Percentiles rank a stretch among this genome's conserved stretches.
Evolutionary conservation across 2,888 invertebrate genomes (phyloP).

Genomic region (Eulithis testata): DNA sequence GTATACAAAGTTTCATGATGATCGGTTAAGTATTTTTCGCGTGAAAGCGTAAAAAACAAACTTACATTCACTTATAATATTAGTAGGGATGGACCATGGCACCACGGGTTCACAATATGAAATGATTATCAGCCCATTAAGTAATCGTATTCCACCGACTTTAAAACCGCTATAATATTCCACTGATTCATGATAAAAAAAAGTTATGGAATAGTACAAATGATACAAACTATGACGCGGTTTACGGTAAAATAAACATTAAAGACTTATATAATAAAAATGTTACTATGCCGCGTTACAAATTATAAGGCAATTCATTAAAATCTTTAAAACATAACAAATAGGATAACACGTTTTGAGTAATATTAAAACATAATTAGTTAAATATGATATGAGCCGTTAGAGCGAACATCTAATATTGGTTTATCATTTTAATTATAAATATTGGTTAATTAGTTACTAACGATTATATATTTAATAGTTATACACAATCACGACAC

Average conservation of each 20-base stretch:
- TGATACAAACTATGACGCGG: conserved; percentile 19
- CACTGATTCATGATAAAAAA: conserved; percentile 23
- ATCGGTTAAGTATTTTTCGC: no score
- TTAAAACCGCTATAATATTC: conserved; percentile 24
- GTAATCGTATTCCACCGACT: conserved; percentile 24
- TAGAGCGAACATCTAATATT: conserved; percentile 1
- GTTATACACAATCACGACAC: conserved; percentile 41
- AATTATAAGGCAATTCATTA: background rate
- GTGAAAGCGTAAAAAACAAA: no score
- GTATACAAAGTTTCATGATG: no score
- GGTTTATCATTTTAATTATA: conserved; percentile 23
- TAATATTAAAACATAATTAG: conserved; percentile 10
- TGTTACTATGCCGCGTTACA: background rate
- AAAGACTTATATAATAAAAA: background rate
- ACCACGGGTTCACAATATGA: background rate
- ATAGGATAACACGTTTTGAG: conserved; percentile 8
- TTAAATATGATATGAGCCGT: conserved; percentile 3
- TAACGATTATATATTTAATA: conserved; percentile 30
- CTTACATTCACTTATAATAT: no score
- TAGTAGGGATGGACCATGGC: conserved; percentile 1
- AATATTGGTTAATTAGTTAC: conserved; percentile 36
- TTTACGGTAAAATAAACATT: background rate
- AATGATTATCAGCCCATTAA: conserved; percentile 29
- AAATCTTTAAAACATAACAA: conserved; percentile 3
- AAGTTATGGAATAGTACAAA: conserved; percentile 23